A percentile compares a stretch with the other conserved stretches of the same genome.
phyloP scores from a whole-genome alignment of 2,113 vertebrate species.

The Myotis davidii region DNA sequence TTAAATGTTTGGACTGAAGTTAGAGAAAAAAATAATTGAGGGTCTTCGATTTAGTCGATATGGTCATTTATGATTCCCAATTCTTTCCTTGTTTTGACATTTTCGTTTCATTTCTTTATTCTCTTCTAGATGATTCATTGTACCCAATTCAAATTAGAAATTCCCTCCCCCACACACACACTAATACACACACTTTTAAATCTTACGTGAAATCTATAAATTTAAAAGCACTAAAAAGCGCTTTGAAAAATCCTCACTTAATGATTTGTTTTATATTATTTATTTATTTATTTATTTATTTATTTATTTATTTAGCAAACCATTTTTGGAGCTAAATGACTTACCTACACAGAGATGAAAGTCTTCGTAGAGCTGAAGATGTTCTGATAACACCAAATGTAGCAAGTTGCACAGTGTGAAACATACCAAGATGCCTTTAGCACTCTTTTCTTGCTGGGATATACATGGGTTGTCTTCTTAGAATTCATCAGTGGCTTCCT shows the following conservation, averaged over 20 bases:
- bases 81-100: conserved; percentile 8
- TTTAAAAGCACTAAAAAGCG: background rate
- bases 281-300: background rate
- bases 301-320: conserved; percentile 31
- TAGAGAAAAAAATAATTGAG: background rate
- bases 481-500: conserved; percentile 51
- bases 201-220: background rate
- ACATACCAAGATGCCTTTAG: background rate
- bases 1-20: background rate
- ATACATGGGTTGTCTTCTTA: background rate
- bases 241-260: background rate
- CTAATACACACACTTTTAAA: background rate
- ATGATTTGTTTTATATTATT: background rate
- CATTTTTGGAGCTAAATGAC: background rate
- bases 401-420: background rate
- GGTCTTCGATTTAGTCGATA: background rate
- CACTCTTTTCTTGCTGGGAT: background rate
- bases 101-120: conserved; percentile 10
- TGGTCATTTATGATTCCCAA: background rate
- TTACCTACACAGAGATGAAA: background rate
- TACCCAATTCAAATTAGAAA: background rate
- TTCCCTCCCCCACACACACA: background rate
- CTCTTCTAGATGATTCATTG: background rate
- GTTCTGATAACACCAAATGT: background rate
- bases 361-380: background rate